Base-by-base conservation (phyloP, 2,113 vertebrate species). In the Genyomyrus donnyi region DNA sequence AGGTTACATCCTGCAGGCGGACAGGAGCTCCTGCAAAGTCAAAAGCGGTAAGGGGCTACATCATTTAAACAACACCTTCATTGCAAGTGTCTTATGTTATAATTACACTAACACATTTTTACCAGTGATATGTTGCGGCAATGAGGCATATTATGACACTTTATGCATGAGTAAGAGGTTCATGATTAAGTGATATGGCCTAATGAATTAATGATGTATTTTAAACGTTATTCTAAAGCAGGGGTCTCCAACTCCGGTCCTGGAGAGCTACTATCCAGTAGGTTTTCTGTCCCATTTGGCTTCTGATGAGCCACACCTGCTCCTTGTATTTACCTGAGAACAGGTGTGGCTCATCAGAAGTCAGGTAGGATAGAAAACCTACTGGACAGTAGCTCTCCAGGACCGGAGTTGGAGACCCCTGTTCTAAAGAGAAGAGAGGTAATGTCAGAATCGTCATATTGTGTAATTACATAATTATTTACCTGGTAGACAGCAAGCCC, bases 21-120 rank as follows among this genome's bases (percentile, higher is more conserved):
- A 99, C 93, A 96, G 96, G 95, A 97, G 93, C 92, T 97, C 98
- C 90, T 99, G 98, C 96, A 98, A 95, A 94, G 97, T 96, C 93
- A 98, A 97, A 97, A 97, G 94, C 93, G 98, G 98, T 99, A 96
- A 98, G 97, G 91, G 89, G 62, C 45, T 10, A 62, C 80, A 92
- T 89, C 66, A 90, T 90, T 87, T 87, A 11, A 53, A 87, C 45
- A 48, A 85, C 39, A 48, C 42, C 83, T 48, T 24, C n/a, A 3
- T n/a, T 48, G 83, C 39, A 48, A 85, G 31, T 85, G 17, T 42
- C 19, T 48, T 3, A 46, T 85, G 46, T 27, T 85, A 48, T 85
- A 85, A 85, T 80, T 80, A 17, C 13, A 39, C 74, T 80, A 80
- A 80, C 31, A 85, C 15, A 9, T 39, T 85, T 85, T 46, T 85